Base-by-base conservation (phyloP, 35 echinoderm and acorn worm species). In the Hemicentrotus pulcherrimus region DNA sequence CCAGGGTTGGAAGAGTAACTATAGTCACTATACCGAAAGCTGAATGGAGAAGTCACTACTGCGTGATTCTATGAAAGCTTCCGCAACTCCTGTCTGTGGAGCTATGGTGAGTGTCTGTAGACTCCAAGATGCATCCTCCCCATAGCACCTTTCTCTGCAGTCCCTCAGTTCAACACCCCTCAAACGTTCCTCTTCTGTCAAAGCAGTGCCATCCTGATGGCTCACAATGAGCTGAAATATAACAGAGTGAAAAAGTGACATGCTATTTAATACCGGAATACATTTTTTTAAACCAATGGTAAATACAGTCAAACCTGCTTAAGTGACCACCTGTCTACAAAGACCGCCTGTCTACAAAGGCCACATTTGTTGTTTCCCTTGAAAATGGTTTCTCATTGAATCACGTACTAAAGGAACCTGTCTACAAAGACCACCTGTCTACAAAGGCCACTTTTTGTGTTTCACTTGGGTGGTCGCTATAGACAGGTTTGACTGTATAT, bases 161-260 rank as follows among this genome's bases (percentile, higher is more conserved):
- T 13, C 45, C 10, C 30, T 58, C 91, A 93, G 91, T 19, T 95
- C 31, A 16, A 98, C 86, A 31, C 89, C 88, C 11, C 85, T 9
- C 28, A 45, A 11, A 85, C 96, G 47, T 59, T 98, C 97, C 33
- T 28, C 59, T 28, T 95, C 65, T 2, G 96, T 97, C 14, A 98
- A 61, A 28, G 95, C 94, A 45, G 78, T 96, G 9, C 96, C 97
- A 90, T 97, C 97, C 7, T 96, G 89, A 65, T 95, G 95, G 13
- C 94, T 96, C 32, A 98, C 97, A 30, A 88, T 31, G 0, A 98
- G 86, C 97, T 98, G 32, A 90, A 47, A 32, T 90, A 28, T 15
- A 47, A 86, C 12, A 86, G 24, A 22, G 86, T 31, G 32, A 86
- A 33, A 16, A 86, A 30, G 32, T 86, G 24, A 33, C n/a, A 86